Base-by-base conservation (phyloP, 2,888 invertebrate species). In the Pristionchus exspectatus region DNA sequence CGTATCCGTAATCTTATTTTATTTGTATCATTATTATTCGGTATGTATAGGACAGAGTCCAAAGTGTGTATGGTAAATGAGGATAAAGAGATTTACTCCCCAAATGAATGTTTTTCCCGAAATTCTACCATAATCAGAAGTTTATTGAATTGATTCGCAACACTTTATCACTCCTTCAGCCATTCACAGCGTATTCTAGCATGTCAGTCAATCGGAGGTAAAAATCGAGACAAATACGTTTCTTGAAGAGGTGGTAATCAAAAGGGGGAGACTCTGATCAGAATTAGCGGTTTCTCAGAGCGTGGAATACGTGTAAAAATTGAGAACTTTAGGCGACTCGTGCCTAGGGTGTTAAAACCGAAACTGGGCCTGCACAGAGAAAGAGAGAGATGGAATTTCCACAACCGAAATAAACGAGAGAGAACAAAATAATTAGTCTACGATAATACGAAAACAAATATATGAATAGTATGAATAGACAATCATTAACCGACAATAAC, bases 201-300 rank as follows among this genome's bases (percentile, higher is more conserved):
- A 38, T 38, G 38, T 38, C 38, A 38, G 38, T 38, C 38, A 38
- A 38, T 38, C 38, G 38, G 38, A 38, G 5, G 38, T 38, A 38
- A 38, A 38, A 38, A 38, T 38, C 38, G 38, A 38, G 38, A 38
- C 38, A 38, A 38, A 38, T 38, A 38, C 38, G 38, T 38, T 38
- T 38, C 5, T 38, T 38, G 38, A 69, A 69, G 30, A 69, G 30
- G 7, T 69, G 69, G 16, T 14, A 30, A 7, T 12, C 9, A 69
- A n/a, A 69, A 69, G 59, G 12, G 59, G 3, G 24, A 9, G 33
- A 21, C 72, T 74, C 38, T 21, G 33, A 38, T 30, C 38, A 33
- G 33, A 74, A 74, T 74, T 74, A 74, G 30, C 72, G 30, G 30
- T 18, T 38, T 74, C 72, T 74, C 72, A 74, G 30, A 74, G 69